phyloP scores from a whole-genome alignment of 2,888 invertebrate genomes.

The Oscheius myriophilus region DNA sequence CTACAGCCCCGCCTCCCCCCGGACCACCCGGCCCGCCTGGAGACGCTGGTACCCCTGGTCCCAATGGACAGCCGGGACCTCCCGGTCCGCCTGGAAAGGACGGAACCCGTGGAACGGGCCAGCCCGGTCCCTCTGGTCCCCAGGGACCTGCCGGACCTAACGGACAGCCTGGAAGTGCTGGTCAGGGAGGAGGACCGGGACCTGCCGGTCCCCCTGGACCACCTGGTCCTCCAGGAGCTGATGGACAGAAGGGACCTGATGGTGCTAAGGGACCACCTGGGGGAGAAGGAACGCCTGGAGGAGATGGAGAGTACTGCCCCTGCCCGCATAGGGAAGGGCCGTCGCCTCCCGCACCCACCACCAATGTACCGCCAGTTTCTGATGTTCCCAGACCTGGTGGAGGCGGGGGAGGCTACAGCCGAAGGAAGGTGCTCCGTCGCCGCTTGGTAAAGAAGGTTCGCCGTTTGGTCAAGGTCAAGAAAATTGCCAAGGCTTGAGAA shows the following conservation, averaged over 20 bases:
- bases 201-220: constrained; percentile 23
- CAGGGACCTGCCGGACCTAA: background rate
- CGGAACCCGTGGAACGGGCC: constrained; percentile 9
- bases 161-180: constrained; percentile 16
- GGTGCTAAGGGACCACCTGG: constrained; percentile 18
- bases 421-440: constrained; percentile 4
- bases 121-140: background rate
- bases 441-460: constrained; percentile 18
- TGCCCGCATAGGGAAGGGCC: constrained; percentile 11
- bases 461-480: background rate
- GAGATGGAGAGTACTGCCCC: constrained; percentile 26
- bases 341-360: background rate
- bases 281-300: constrained; percentile 16
- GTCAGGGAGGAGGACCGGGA: constrained; percentile 4
- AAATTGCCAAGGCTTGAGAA: no score
- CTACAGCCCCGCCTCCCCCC: constrained; percentile 9
- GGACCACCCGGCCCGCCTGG: constrained; percentile 17
- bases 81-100: background rate
- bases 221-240: constrained; percentile 3
- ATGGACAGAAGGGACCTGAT: constrained; percentile 9
- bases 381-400: background rate
- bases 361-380: background rate
- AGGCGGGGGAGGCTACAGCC: constrained; percentile 3
- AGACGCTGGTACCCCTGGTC: constrained; percentile 1
- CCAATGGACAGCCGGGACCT: background rate